phyloP scores from a whole-genome alignment of 2,888 invertebrate genomes.

The Shargacucullia verbasci region DNA sequence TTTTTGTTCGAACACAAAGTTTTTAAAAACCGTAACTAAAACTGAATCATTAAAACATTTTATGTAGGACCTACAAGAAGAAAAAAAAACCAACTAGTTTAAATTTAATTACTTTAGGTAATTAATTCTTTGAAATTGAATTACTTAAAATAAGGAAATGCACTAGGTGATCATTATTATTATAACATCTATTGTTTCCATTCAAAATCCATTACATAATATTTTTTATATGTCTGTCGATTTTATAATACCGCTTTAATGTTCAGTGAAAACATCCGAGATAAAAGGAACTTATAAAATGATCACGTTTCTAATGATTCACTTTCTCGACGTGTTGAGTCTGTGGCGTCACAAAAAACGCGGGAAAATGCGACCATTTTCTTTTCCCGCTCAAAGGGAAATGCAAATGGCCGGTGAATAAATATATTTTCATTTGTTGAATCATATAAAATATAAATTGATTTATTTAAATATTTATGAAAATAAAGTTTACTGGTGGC shows the following conservation, averaged over 20 bases:
- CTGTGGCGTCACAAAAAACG: conserved; percentile 67
- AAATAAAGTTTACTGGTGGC: neutral
- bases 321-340: conserved; percentile 73
- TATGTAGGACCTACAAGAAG: too few relatives aligned
- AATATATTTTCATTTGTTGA: conserved; percentile 29
- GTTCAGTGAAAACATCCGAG: conserved; percentile 45
- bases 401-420: conserved; percentile 72
- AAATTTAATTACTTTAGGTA: too few relatives aligned
- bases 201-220: conserved; percentile 1
- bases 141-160: too few relatives aligned
- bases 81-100: too few relatives aligned
- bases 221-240: conserved; percentile 2
- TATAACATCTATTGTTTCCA: too few relatives aligned
- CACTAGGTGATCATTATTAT: too few relatives aligned
- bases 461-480: conserved; percentile 13
- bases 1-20: neutral
- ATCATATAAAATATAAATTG: conserved; percentile 11
- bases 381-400: conserved; percentile 77
- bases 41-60: too few relatives aligned
- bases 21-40: neutral
- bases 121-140: too few relatives aligned
- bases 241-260: conserved; percentile 37
- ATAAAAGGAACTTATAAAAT: conserved; percentile 60
- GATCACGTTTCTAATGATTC: conserved; percentile 76
- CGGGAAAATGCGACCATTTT: conserved; percentile 73